Base-by-base conservation (phyloP, 2,888 invertebrate species). In the Metellina segmentata region DNA sequence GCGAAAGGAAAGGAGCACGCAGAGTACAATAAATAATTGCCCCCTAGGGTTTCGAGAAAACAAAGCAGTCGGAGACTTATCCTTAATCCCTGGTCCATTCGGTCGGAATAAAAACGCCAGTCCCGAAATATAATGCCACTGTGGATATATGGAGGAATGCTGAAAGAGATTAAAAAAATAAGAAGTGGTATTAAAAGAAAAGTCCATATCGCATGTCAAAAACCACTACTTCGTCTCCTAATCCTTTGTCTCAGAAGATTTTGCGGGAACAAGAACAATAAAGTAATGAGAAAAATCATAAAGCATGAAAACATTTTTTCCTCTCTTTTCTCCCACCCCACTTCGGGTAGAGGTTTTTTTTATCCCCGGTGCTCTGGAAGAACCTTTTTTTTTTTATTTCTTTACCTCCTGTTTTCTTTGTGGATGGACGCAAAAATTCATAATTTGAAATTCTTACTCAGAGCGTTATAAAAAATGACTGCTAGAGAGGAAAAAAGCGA, bases 221-320 rank as follows among this genome's bases (percentile, higher is more conserved):
- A 91, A 91, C 91, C 91, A 34, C 90, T 85, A 91, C 83, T 83
- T 83, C 70, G 51, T 70, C 51, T 51, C 51, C 16, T 91, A 91
- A 91, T 91, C 91, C 87, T 86, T 79, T 83, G 87, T 88, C 91
- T 78, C 83, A 7, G 52, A 70, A 85, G 79, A 20, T 83, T 81
- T 83, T 69, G 72, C 71, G 82, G 83, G 79, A 91, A 78, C 82
- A 72, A 20, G 83, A 83, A 91, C 91, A 91, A 91, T 91, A 87
- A 87, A 91, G 83, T 91, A 91, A 91, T 91, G 91, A 91, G 91
- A 91, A 91, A 91, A 91, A 91, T 91, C 91, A 91, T 91, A 91
- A 91, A 91, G 91, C 91, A 91, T 91, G 79, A 91, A 91, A 82
- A 61, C 69, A 78, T 82, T 79, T 79, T 90, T 91, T 72, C 74